A percentile compares a stretch with the other conserved stretches of the same genome.
phyloP scores from a whole-genome alignment of 2,113 vertebrate genomes.

The Mola mola region DNA sequence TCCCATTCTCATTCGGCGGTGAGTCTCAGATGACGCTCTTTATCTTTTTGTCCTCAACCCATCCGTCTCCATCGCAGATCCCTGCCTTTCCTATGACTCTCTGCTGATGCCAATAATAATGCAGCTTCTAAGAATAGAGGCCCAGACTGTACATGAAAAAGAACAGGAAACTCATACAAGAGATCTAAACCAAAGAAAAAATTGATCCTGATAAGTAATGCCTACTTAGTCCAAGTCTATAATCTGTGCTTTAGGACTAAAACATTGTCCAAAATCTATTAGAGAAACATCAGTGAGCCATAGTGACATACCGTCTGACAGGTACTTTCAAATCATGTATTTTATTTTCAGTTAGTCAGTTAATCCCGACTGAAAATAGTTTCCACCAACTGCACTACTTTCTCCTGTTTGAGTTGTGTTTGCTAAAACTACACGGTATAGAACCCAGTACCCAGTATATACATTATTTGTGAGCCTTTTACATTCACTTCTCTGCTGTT shows the following conservation, averaged over 20 bases:
- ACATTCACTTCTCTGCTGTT: too few relatives aligned
- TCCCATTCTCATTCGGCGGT: conserved; percentile 14
- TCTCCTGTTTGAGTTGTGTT: neutral
- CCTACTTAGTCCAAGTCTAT: too few relatives aligned
- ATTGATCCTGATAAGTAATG: neutral
- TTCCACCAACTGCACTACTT: neutral
- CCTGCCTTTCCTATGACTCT: conserved; percentile 29
- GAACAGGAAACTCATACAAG: conserved; percentile 23
- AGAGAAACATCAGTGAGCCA: too few relatives aligned
- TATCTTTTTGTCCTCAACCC: conserved; percentile 17
- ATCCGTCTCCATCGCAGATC: conserved; percentile 27
- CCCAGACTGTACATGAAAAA: conserved; percentile 6
- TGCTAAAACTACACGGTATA: conserved; percentile 2
- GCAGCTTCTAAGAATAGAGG: conserved; percentile 57
- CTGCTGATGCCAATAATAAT: conserved; percentile 49
- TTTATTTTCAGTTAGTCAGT: neutral
- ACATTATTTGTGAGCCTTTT: too few relatives aligned
- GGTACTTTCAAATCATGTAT: too few relatives aligned
- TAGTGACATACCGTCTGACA: too few relatives aligned
- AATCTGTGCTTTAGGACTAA: too few relatives aligned
- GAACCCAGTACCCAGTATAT: too few relatives aligned
- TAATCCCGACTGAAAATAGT: neutral
- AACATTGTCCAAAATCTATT: too few relatives aligned
- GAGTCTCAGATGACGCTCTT: conserved; percentile 27
- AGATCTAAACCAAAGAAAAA: neutral